These are phyloP conservation scores for Apamea crenata DNA, from an alignment of 2,888 invertebrate genomes.

Conservation along the genomic window DNA sequence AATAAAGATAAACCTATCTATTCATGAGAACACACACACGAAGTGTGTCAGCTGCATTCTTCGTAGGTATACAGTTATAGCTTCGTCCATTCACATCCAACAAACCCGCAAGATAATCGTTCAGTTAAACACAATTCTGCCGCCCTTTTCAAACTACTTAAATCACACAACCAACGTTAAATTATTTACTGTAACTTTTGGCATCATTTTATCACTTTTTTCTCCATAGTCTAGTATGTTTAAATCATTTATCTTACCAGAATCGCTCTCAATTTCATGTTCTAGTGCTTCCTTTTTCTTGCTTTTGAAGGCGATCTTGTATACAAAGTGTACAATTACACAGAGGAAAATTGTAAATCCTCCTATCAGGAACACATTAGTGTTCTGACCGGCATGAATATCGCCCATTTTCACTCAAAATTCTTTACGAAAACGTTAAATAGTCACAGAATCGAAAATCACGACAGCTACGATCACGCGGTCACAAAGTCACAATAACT, in stretches of 20 bases:
- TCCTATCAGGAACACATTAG: conserved; percentile 77
- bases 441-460: conserved; percentile 68
- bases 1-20: conserved; percentile 21
- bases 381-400: conserved; percentile 80
- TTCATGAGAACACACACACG: conserved; percentile 41
- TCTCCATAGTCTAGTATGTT: conserved; percentile 11
- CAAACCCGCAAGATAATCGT: conserved; percentile 65
- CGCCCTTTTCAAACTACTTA: conserved; percentile 31
- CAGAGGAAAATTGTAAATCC: conserved; percentile 80
- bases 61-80: conserved; percentile 72
- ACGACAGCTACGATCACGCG: conserved; percentile 82
- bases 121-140: conserved; percentile 26
- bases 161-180: neutral
- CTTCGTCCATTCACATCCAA: conserved; percentile 69
- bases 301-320: conserved; percentile 81
- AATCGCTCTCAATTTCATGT: conserved; percentile 82
- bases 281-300: conserved; percentile 82
- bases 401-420: conserved; percentile 88
- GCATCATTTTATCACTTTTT: neutral
- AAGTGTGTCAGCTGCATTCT: conserved; percentile 79
- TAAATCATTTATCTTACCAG: conserved; percentile 75
- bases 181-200: conserved; percentile 4
- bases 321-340: conserved; percentile 83
- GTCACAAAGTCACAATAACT: conserved; percentile 76
- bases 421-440: conserved; percentile 72